A percentile compares a stretch with the other conserved stretches of the same genome.
Evolutionary conservation across 2,113 vertebrate species (phyloP).

Genomic region (Rhizomys pruinosus): DNA sequence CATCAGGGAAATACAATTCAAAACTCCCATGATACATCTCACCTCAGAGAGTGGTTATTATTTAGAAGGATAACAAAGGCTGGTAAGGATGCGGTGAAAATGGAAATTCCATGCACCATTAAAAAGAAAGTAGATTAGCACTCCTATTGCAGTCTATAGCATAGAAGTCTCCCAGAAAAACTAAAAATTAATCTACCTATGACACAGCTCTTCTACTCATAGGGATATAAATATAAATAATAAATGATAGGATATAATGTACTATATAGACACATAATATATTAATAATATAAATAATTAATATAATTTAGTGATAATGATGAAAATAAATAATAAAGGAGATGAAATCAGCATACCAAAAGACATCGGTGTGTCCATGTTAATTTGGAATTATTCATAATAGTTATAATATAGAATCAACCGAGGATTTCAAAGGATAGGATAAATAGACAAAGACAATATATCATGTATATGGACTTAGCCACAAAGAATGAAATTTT

Average conservation of each 20-base stretch:
- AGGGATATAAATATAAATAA: neutral
- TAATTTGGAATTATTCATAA: neutral
- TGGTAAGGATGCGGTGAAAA: neutral
- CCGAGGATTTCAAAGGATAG: neutral
- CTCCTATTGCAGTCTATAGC: neutral
- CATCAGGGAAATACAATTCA: neutral
- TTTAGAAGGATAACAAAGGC: neutral
- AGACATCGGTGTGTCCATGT: neutral
- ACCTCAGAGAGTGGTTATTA: neutral
- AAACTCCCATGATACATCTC: neutral
- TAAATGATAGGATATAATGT: too few relatives aligned
- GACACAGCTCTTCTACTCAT: neutral
- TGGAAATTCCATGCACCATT: neutral
- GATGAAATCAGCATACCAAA: too few relatives aligned
- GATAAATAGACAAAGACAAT: neutral
- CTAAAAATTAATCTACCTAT: neutral
- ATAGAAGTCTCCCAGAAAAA: neutral
- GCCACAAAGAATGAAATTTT: neutral
- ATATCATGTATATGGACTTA: neutral
- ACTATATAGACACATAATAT: too few relatives aligned
- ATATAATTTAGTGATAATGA: too few relatives aligned
- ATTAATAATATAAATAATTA: too few relatives aligned
- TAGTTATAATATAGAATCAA: neutral
- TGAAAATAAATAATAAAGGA: too few relatives aligned
- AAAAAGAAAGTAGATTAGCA: neutral